Percentiles rank a stretch among this genome's conserved stretches.
phyloP scores from a whole-genome alignment of 2,888 invertebrate genomes.

The Clunio marinus region DNA sequence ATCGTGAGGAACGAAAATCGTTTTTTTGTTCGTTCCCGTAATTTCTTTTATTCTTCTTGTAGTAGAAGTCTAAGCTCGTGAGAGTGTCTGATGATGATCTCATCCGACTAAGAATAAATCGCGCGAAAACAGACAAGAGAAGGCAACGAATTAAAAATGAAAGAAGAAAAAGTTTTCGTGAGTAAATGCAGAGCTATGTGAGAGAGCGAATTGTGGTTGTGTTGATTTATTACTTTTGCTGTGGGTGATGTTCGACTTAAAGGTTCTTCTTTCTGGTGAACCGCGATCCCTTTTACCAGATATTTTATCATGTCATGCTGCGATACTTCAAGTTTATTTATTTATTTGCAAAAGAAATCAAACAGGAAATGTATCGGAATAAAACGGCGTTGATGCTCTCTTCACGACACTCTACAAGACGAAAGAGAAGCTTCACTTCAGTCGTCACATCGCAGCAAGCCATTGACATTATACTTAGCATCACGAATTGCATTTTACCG shows the following conservation, averaged over 20 bases:
- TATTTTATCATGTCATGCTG: not conserved
- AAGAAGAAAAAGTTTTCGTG: conserved; percentile 6
- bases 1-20: no score
- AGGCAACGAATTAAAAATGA: not conserved
- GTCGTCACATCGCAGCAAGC: not conserved
- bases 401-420: not conserved
- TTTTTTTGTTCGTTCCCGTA: not conserved
- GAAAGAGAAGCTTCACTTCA: not conserved
- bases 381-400: not conserved
- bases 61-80: not conserved
- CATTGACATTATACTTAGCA: not conserved
- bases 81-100: conserved; percentile 15
- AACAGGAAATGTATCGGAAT: not conserved
- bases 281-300: not conserved
- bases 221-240: not conserved
- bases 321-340: not conserved
- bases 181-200: not conserved
- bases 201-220: not conserved
- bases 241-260: no score
- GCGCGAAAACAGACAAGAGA: conserved; percentile 16
- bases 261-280: not conserved
- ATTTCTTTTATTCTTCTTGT: conserved; percentile 6
- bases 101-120: conserved; percentile 33
- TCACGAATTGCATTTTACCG: no score
- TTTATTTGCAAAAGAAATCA: not conserved